phyloP scores from a whole-genome alignment of 2,888 invertebrate species.

The Leucoptera coffeella region DNA sequence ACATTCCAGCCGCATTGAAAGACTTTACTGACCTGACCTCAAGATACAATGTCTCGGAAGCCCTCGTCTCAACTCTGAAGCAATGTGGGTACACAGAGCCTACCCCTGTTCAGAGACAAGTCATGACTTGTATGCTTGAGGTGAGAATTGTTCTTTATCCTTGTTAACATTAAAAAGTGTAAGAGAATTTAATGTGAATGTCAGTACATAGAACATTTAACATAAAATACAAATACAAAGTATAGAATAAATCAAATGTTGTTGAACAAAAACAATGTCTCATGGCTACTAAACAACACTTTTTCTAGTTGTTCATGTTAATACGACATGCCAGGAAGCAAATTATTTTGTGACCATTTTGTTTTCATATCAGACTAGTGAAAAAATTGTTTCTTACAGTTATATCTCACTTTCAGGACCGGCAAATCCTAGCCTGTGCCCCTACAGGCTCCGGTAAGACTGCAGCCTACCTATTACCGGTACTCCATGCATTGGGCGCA shows the following conservation, averaged over 20 bases:
- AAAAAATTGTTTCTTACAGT: too few species aligned
- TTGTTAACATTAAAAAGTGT: too few species aligned
- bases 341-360: too few species aligned
- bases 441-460: slow-evolving; percentile 99
- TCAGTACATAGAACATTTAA: too few species aligned
- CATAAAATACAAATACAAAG: too few species aligned
- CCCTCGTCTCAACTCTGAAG: slow-evolving; percentile 62
- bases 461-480: slow-evolving; percentile 85
- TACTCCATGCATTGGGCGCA: slow-evolving; percentile 68
- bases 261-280: too few species aligned
- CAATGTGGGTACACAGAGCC: slow-evolving; percentile 69
- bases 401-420: slow-evolving; percentile 33
- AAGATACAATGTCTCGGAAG: slow-evolving; percentile 49
- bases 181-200: too few species aligned
- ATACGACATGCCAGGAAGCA: too few species aligned
- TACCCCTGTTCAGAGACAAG: slow-evolving; percentile 90
- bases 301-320: too few species aligned
- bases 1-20: slow-evolving; percentile 70
- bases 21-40: slow-evolving; percentile 60
- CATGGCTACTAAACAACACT: too few species aligned
- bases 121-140: slow-evolving; percentile 81
- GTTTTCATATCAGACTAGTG: too few species aligned
- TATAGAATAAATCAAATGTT: too few species aligned
- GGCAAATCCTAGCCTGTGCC: slow-evolving; percentile 88
- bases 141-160: slow-evolving; percentile 38